Evolutionary conservation across 2,888 invertebrate genomes (phyloP), one percentile per base, ranked within the genome.

Genomic region (Stegophylla sp.): DNA sequence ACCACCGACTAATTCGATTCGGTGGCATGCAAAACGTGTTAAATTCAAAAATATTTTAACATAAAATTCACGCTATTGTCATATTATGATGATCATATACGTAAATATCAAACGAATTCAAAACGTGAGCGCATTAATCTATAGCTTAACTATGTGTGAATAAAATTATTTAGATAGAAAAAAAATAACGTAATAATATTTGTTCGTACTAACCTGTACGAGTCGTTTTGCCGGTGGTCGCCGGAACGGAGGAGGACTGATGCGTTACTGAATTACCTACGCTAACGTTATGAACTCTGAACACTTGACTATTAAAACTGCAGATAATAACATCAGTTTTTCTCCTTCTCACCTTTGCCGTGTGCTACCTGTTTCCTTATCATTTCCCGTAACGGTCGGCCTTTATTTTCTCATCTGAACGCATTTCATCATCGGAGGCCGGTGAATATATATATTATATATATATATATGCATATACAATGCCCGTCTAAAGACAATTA

Each of bases 271-370:
- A 75, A 26, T 64, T 53, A 23, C 34, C 26, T 66, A 53, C 53
- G n/a, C 64, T 23, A 9, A 12, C 41, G 41, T n/a, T 26, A 0
- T 75, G 75, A 75, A 75, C 75, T 64, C 64, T 75, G 75, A 51
- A 75, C 75, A 26, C 75, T 66, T 26, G 12, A n/a, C 7, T 66
- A 75, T 75, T 64, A 23, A 41, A 75, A 75, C 41, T 7, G n/a
- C 75, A 41, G 64, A 75, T 75, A 64, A 75, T 51, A 75, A 75
- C 17, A 75, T 51, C 64, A 45, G 43, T 28, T 64, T 17, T n/a
- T n/a, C n/a, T n/a, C n/a, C 41, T 53, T n/a, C 64, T 66, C 75
- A 75, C 75, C 75, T 64, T 75, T 66, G 53, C 64, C 13, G 75
- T 26, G 13, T 59, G 26, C 41, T 41, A 34, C 17, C 41, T 23